A percentile compares a stretch with the other conserved stretches of the same genome.
Conservation (phyloP, 2,888 invertebrate species). For the Microdon myrmicae region DNA sequence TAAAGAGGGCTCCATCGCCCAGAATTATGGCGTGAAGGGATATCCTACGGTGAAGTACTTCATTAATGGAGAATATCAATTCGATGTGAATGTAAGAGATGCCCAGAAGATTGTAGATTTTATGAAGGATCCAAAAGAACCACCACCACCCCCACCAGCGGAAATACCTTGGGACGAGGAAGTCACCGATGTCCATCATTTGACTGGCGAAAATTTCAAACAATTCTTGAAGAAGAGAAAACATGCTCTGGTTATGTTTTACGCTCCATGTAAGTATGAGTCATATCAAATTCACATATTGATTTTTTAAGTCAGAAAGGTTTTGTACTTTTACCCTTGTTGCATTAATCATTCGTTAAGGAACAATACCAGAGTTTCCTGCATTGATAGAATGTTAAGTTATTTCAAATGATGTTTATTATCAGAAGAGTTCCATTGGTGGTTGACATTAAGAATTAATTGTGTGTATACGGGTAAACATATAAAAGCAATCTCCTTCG, state of each 20-base stretch:
- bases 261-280: slow-evolving; percentile 84
- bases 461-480: too few species aligned
- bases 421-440: too few species aligned
- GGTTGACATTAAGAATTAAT: too few species aligned
- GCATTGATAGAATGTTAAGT: too few species aligned
- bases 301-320: too few species aligned
- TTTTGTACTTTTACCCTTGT: too few species aligned
- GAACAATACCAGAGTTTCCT: too few species aligned
- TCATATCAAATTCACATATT: too few species aligned
- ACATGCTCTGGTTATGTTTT: slow-evolving; percentile 89
- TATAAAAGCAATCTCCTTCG: too few species aligned
- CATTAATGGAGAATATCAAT: slow-evolving; percentile 79
- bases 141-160: slow-evolving; percentile 84
- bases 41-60: slow-evolving; percentile 86
- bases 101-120: slow-evolving; percentile 82
- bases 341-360: too few species aligned
- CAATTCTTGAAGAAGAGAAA: slow-evolving; percentile 83
- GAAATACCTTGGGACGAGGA: slow-evolving; percentile 85
- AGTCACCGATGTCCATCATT: slow-evolving; percentile 79
- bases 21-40: slow-evolving; percentile 78
- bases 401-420: too few species aligned
- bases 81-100: slow-evolving; percentile 82
- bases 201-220: slow-evolving; percentile 78
- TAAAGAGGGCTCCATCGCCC: slow-evolving; percentile 75
- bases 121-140: slow-evolving; percentile 85